A percentile compares a stretch with the other conserved stretches of the same genome.
Conservation (phyloP, 2,797 vertebrate species). For the Molossus alvarezi region DNA sequence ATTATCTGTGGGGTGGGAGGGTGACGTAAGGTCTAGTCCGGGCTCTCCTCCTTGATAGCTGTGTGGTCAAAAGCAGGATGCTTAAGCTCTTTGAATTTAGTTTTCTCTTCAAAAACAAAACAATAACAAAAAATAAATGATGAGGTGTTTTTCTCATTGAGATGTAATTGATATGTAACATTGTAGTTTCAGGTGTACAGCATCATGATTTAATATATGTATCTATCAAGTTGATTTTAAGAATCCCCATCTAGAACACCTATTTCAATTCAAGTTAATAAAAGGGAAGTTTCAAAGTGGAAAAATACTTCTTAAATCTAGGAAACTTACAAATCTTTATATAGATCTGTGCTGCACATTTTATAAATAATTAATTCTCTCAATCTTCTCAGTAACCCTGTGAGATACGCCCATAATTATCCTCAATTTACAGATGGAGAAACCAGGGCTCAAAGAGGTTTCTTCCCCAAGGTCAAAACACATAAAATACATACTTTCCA, state of each 20-base stretch:
- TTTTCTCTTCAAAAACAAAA: constrained; percentile 4
- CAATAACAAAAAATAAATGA: neutral
- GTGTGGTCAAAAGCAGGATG: neutral
- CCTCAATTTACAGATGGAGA: neutral
- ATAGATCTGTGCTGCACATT: neutral
- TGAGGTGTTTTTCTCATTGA: neutral
- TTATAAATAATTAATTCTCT: neutral
- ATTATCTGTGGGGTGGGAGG: no score
- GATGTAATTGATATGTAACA: neutral
- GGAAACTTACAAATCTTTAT: neutral
- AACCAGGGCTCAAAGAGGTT: neutral
- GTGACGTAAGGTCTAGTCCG: no score
- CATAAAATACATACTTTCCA: neutral
- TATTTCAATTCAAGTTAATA: neutral
- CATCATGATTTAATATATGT: neutral
- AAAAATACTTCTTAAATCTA: neutral
- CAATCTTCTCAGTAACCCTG: neutral
- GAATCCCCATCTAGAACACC: neutral
- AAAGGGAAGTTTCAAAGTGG: neutral
- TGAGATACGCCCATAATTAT: neutral
- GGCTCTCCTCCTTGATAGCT: no score
- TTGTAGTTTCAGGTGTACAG: neutral
- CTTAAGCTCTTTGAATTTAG: neutral
- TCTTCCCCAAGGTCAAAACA: neutral
- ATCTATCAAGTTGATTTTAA: neutral